A percentile compares a stretch with the other conserved stretches of the same genome.
Conservation (phyloP, 2,888 invertebrate species). For the Erebia epiphron region DNA sequence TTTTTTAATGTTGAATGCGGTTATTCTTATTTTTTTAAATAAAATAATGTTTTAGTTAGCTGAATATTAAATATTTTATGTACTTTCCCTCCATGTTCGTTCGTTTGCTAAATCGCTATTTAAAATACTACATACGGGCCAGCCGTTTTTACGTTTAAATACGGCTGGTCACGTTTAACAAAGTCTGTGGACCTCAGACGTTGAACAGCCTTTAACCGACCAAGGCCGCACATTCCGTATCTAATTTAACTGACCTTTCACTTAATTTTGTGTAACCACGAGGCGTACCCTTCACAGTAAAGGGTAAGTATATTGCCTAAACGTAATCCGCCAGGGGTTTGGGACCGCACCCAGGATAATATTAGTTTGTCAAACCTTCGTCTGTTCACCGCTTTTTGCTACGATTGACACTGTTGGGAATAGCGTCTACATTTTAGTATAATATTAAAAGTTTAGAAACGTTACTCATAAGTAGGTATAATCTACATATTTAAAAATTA, state of each 20-base stretch:
- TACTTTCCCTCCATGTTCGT: too few species aligned
- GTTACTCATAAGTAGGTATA: too few species aligned
- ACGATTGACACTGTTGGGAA: slow-evolving; percentile 5
- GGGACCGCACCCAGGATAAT: slow-evolving; percentile 5
- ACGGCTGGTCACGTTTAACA: too few species aligned
- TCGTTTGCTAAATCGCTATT: too few species aligned
- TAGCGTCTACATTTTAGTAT: background rate
- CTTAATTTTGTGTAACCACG: slow-evolving; percentile 1
- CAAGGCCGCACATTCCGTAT: background rate
- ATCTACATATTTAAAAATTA: too few species aligned
- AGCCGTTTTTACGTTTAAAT: too few species aligned
- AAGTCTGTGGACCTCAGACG: background rate
- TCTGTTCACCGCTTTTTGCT: slow-evolving; percentile 2
- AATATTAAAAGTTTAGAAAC: too few species aligned
- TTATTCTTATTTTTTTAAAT: too few species aligned
- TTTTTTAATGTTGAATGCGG: too few species aligned
- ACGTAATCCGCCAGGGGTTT: slow-evolving; percentile 4
- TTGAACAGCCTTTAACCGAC: background rate
- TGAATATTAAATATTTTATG: too few species aligned
- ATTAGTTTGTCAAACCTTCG: slow-evolving; percentile 24
- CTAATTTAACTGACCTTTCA: slow-evolving; percentile 3
- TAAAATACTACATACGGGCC: too few species aligned
- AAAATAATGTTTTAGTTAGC: too few species aligned
- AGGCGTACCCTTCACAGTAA: slow-evolving; percentile 1
- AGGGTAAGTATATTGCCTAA: slow-evolving; percentile 12